Evolutionary conservation across 2,888 invertebrate species (phyloP).

Genomic region (Venusia cambrica): DNA sequence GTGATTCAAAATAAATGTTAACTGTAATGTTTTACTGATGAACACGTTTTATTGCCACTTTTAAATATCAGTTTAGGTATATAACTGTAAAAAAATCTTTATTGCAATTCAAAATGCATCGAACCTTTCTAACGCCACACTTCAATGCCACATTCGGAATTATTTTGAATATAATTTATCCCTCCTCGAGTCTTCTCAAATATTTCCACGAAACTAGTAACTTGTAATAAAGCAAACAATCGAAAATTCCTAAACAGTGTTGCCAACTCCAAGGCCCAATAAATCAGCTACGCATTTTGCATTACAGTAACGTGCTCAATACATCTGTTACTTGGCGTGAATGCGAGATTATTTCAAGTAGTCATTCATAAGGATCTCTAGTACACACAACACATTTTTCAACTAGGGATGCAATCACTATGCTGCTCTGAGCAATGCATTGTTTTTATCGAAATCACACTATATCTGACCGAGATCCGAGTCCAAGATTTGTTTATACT

Average conservation of each 20-base stretch:
- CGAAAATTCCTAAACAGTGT: conserved; percentile 32
- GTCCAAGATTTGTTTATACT: too few species aligned
- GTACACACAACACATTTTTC: not conserved
- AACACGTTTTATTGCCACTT: too few species aligned
- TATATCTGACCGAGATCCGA: too few species aligned
- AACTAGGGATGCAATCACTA: too few species aligned
- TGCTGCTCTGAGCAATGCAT: too few species aligned
- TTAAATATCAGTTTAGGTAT: conserved; percentile 10
- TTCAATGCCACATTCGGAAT: conserved; percentile 8
- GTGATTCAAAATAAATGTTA: too few species aligned
- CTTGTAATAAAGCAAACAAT: conserved; percentile 32
- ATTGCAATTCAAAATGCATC: conserved; percentile 10
- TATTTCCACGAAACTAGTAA: conserved; percentile 34
- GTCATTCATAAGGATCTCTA: conserved; percentile 14
- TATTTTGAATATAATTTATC: conserved; percentile 23
- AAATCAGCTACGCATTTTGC: conserved; percentile 36
- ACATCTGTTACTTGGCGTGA: conserved; percentile 24
- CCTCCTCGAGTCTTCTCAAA: conserved; percentile 29
- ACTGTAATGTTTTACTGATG: too few species aligned
- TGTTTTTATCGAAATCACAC: too few species aligned
- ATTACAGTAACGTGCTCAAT: conserved; percentile 30
- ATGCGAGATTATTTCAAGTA: conserved; percentile 17
- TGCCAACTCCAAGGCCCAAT: conserved; percentile 38
- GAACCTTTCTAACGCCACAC: conserved; percentile 13
- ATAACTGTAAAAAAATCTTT: conserved; percentile 9